Percentiles rank a stretch among this genome's conserved stretches.
Conservation (phyloP, 35 echinoderm and acorn worm species). For the Nesometra sesokonis region DNA sequence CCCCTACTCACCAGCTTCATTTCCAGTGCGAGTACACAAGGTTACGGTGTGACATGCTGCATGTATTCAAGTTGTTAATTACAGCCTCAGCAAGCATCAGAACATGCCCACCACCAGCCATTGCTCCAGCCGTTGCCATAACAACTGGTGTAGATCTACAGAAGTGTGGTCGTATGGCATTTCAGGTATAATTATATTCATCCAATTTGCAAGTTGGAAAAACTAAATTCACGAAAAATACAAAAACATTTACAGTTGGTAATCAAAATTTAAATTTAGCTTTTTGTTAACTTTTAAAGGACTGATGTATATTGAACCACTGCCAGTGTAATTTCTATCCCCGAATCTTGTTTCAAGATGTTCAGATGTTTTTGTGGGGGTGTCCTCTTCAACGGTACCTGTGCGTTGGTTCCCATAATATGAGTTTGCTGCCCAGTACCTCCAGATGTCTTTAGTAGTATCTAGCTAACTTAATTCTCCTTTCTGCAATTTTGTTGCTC, state of each 20-base stretch:
- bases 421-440: too few species aligned
- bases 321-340: too few species aligned
- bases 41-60: constrained; percentile 77
- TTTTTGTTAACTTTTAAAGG: neutral
- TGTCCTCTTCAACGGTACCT: too few species aligned
- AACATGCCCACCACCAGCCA: constrained; percentile 91
- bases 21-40: constrained; percentile 81
- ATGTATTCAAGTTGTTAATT: constrained; percentile 46
- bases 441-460: too few species aligned
- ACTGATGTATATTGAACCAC: too few species aligned
- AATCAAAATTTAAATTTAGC: neutral
- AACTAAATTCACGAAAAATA: too few species aligned
- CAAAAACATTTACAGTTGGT: neutral
- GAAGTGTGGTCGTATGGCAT: constrained; percentile 79
- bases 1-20: constrained; percentile 62
- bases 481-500: too few species aligned
- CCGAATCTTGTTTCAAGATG: too few species aligned
- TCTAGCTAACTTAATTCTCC: too few species aligned
- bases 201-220: too few species aligned
- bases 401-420: too few species aligned
- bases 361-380: too few species aligned
- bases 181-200: constrained; percentile 42
- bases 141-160: constrained; percentile 78
- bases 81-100: constrained; percentile 54
- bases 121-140: constrained; percentile 87